These are phyloP conservation scores for Lasius fuliginosus DNA, from an alignment of 2,888 invertebrate genomes.

Conservation along the genomic window DNA sequence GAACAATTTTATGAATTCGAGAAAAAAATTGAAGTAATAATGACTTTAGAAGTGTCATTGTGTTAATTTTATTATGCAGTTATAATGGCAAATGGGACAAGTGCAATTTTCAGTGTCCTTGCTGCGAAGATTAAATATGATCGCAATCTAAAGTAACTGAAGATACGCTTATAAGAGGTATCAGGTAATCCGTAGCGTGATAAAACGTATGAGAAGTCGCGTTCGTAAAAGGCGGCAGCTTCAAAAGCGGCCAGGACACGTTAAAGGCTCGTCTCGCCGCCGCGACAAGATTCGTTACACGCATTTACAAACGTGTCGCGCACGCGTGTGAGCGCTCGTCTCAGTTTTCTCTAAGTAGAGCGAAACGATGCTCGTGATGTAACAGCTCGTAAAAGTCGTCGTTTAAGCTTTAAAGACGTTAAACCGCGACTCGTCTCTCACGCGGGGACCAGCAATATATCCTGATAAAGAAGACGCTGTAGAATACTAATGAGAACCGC, in stretches of 20 bases:
- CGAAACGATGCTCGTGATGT: slow-evolving; percentile 68
- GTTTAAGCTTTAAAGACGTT: slow-evolving; percentile 33
- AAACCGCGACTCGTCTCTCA: slow-evolving; percentile 33
- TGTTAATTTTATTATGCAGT: background rate
- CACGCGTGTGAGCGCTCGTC: slow-evolving; percentile 31
- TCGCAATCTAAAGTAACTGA: background rate
- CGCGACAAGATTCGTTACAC: slow-evolving; percentile 54
- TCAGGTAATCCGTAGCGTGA: slow-evolving; percentile 1
- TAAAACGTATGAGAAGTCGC: slow-evolving; percentile 21
- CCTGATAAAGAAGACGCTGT: slow-evolving; percentile 44
- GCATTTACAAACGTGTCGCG: background rate
- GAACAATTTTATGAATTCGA: background rate
- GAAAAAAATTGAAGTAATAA: background rate
- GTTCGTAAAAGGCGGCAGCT: slow-evolving; percentile 69
- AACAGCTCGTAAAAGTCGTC: slow-evolving; percentile 57
- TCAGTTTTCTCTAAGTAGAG: slow-evolving; percentile 70
- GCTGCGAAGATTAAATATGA: background rate
- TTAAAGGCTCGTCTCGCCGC: slow-evolving; percentile 63
- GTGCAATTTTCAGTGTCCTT: background rate
- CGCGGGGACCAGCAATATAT: slow-evolving; percentile 40
- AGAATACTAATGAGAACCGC: slow-evolving; percentile 27
- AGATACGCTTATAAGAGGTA: background rate
- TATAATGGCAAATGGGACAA: background rate
- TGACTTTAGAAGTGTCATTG: background rate
- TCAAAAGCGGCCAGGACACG: slow-evolving; percentile 71